phyloP scores from a whole-genome alignment of 2,113 vertebrate species.

The Lophotis ruficrista region DNA sequence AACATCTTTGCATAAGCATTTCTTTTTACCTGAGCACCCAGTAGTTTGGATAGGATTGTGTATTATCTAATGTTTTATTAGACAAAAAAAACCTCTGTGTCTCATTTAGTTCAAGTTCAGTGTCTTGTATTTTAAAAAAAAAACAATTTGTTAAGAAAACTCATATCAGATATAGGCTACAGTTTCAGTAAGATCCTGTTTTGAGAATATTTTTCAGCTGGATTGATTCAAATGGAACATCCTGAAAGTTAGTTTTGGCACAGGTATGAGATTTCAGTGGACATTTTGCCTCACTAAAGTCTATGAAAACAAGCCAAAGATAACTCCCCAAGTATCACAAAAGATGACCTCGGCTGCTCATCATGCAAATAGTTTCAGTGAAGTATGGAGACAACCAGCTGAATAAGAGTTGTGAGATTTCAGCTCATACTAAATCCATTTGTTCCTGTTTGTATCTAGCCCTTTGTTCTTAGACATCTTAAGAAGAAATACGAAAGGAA shows the following conservation, averaged over 20 bases:
- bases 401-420: background rate
- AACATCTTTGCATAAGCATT: background rate
- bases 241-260: constrained; percentile 28
- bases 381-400: background rate
- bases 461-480: background rate
- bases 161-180: background rate
- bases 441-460: background rate
- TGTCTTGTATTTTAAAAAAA: background rate
- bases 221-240: background rate
- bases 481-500: background rate
- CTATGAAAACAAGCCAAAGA: constrained; percentile 17
- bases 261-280: background rate
- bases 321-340: background rate
- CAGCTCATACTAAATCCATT: background rate
- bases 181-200: background rate
- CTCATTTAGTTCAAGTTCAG: background rate
- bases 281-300: background rate
- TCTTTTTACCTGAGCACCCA: background rate
- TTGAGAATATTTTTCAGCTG: background rate
- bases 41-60: background rate
- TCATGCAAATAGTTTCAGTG: background rate
- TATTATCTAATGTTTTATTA: background rate
- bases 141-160: background rate
- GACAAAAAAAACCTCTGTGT: background rate
- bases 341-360: background rate